phyloP scores from a whole-genome alignment of 2,888 invertebrate species.

The Chouioia cunea region DNA sequence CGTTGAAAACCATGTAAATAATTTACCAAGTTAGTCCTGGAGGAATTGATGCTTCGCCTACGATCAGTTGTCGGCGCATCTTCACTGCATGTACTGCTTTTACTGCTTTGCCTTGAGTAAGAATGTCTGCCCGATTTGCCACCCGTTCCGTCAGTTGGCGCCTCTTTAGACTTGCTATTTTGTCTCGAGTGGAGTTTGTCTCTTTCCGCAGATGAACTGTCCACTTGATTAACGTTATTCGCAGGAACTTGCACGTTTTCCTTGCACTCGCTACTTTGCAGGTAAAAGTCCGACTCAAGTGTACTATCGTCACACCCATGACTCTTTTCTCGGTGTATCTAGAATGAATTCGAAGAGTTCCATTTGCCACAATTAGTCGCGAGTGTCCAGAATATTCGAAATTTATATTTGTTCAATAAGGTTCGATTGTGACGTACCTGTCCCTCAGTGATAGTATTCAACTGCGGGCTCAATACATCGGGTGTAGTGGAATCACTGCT shows the following conservation, averaged over 20 bases:
- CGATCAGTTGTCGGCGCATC: slow-evolving; percentile 25
- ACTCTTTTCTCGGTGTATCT: slow-evolving; percentile 63
- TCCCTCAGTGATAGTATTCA: slow-evolving; percentile 73
- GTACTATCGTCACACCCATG: slow-evolving; percentile 65
- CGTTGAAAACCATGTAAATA: background rate
- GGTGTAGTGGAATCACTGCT: slow-evolving; percentile 75
- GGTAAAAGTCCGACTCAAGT: slow-evolving; percentile 60
- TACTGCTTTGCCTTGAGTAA: slow-evolving; percentile 50
- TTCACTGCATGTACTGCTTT: slow-evolving; percentile 41
- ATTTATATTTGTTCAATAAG: too few species aligned
- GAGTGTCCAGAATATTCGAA: too few species aligned
- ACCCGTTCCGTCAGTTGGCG: background rate
- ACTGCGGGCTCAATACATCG: slow-evolving; percentile 71
- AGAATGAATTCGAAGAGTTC: background rate
- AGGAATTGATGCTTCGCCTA: slow-evolving; percentile 24
- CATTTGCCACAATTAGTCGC: too few species aligned
- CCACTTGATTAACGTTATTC: slow-evolving; percentile 28
- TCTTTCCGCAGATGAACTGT: slow-evolving; percentile 33
- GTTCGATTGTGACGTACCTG: slow-evolving; percentile 52
- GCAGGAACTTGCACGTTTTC: slow-evolving; percentile 34
- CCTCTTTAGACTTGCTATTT: slow-evolving; percentile 50
- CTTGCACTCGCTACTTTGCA: slow-evolving; percentile 49
- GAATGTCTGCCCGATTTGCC: slow-evolving; percentile 46
- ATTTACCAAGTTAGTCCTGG: slow-evolving; percentile 29
- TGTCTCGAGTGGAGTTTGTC: slow-evolving; percentile 55